phyloP scores from a whole-genome alignment of 1,140 invertebrate genomes.

The Anthonomus grandis region DNA sequence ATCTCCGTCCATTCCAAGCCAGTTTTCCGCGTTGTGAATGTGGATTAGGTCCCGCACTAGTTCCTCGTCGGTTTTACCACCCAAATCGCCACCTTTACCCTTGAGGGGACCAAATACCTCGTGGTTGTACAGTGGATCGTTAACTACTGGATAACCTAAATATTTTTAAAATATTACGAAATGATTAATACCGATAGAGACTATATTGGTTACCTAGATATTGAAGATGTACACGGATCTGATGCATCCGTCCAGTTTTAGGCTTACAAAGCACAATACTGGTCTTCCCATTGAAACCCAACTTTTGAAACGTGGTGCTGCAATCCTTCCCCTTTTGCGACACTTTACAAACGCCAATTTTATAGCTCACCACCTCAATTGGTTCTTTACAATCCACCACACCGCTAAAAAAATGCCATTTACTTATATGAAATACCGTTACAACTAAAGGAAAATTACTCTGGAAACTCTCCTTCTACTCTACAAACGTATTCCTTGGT shows the following conservation, averaged over 20 bases:
- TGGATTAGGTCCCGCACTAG: slow-evolving; percentile 85
- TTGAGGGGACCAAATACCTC: slow-evolving; percentile 86
- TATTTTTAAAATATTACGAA: not conserved
- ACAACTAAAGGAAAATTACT: slow-evolving; percentile 64
- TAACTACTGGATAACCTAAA: slow-evolving; percentile 90
- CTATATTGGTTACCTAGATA: slow-evolving; percentile 83
- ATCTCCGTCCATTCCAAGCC: slow-evolving; percentile 87
- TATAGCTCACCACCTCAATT: slow-evolving; percentile 90
- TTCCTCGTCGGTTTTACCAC: slow-evolving; percentile 86
- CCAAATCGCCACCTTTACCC: slow-evolving; percentile 88
- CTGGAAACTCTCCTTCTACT: slow-evolving; percentile 94
- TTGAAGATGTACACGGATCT: slow-evolving; percentile 98
- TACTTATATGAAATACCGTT: not conserved
- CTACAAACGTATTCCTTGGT: slow-evolving; percentile 96
- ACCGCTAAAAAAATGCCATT: slow-evolving; percentile 59
- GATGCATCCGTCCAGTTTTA: slow-evolving; percentile 95
- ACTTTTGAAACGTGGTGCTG: slow-evolving; percentile 81
- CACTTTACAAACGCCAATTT: slow-evolving; percentile 93
- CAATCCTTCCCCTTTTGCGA: slow-evolving; percentile 87
- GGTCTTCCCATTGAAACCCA: slow-evolving; percentile 82
- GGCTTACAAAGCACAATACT: slow-evolving; percentile 93
- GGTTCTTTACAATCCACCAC: slow-evolving; percentile 83
- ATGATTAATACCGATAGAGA: not conserved
- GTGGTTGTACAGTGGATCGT: slow-evolving; percentile 95
- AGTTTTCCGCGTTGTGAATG: slow-evolving; percentile 91